Base-by-base conservation (phyloP, 2,113 vertebrate genomes). In the Panthera tigris region DNA sequence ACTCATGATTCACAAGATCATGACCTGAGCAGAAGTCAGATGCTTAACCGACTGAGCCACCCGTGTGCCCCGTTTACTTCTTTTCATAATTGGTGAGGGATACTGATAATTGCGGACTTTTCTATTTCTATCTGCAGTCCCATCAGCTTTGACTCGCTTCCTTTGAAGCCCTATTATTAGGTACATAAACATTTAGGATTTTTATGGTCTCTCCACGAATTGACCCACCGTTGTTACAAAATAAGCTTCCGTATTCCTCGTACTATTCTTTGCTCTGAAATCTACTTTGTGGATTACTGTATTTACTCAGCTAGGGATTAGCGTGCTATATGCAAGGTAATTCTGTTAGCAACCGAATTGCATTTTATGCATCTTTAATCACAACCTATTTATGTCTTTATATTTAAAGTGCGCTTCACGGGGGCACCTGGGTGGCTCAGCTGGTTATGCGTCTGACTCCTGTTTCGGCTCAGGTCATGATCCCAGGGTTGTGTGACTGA, bases 261-360 rank as follows among this genome's bases (percentile, higher is more conserved):
- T 55, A 87, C 65, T 73, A 48, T 36, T 69, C 23, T 88, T 88
- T 93, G 39, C 36, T 85, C 41, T 93, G n/a, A 96, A 95, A 88
- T 83, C 8, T 92, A 81, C 18, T 81, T 94, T 87, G 16, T n/a
- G 18, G 41, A 82, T 85, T 89, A 76, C 73, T 52, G 69, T 36
- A 74, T 15, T 36, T 39, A 82, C 36, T 73, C 5, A 45, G 11
- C 45, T 48, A 93, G 16, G 48, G 19, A 85, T 74, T 91, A 85
- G 19, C 14, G 91, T 89, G 11, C 23, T 55, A 80, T 41, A 63
- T 52, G 29, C 14, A 88, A 89, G 23, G 41, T 82, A 9, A 7
- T 5, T 94, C 91, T 76, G 23, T 74, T 86, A 81, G 21, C 0
- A 19, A 83, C 15, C 45, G 7, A 45, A 45, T 45, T 45, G 9